A percentile compares a stretch with the other conserved stretches of the same genome.
Conservation (phyloP, 2,113 vertebrate species). For the Siphamia tubifer region DNA sequence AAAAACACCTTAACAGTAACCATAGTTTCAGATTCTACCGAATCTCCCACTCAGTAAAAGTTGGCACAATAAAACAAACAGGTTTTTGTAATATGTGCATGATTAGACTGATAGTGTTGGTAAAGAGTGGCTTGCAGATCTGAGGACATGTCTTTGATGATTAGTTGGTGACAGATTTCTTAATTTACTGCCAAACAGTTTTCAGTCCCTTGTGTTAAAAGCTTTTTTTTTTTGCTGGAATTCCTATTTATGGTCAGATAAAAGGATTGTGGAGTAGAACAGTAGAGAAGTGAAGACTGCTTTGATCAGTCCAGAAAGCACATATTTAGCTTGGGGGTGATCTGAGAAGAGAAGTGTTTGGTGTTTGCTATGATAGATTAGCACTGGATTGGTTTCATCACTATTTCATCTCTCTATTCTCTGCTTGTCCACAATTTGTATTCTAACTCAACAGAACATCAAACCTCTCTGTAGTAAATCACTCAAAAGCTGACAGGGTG, state of each 20-base stretch:
- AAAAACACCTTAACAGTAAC: slow-evolving; percentile 43
- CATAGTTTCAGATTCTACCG: slow-evolving; percentile 30
- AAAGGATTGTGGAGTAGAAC: slow-evolving; percentile 57
- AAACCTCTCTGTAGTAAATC: slow-evolving; percentile 39
- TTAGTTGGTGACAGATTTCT: slow-evolving; percentile 58
- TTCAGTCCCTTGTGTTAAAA: slow-evolving; percentile 53
- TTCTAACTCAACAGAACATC: slow-evolving; percentile 39
- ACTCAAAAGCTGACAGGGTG: slow-evolving; percentile 44
- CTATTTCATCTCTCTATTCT: slow-evolving; percentile 54
- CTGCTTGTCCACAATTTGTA: slow-evolving; percentile 56
- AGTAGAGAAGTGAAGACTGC: slow-evolving; percentile 51
- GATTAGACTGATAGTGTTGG: slow-evolving; percentile 26
- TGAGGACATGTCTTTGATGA: slow-evolving; percentile 54
- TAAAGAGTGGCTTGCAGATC: slow-evolving; percentile 37
- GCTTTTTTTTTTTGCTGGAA: slow-evolving; percentile 26
- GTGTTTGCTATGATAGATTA: slow-evolving; percentile 69
- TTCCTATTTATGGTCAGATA: slow-evolving; percentile 70
- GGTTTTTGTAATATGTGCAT: slow-evolving; percentile 12
- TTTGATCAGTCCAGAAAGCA: slow-evolving; percentile 70
- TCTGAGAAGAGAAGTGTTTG: slow-evolving; percentile 64
- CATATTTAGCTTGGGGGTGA: slow-evolving; percentile 68
- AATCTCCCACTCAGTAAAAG: slow-evolving; percentile 28
- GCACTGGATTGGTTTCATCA: slow-evolving; percentile 57
- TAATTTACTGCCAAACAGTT: slow-evolving; percentile 51
- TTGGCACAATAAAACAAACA: slow-evolving; percentile 22